These are phyloP conservation scores for Polydrusus tereticollis DNA, from an alignment of 2,888 invertebrate genomes.

Conservation along the genomic window DNA sequence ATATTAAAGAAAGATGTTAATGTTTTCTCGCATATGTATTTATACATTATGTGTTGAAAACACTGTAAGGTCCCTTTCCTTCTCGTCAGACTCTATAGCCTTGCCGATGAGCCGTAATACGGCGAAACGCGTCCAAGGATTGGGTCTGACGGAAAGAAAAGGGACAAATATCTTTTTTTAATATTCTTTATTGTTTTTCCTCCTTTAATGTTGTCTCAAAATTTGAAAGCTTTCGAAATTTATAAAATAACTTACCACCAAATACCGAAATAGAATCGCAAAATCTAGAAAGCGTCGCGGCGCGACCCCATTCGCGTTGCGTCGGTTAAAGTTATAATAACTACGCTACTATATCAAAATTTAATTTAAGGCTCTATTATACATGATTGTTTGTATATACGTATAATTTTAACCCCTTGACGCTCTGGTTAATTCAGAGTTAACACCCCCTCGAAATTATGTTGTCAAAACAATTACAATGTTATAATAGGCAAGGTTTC, in stretches of 20 bases:
- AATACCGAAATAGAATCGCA: neutral
- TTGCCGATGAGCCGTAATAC: too few relatives aligned
- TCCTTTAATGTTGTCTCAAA: too few relatives aligned
- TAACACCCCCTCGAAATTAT: neutral
- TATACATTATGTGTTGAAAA: too few relatives aligned
- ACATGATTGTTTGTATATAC: neutral
- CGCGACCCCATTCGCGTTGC: neutral
- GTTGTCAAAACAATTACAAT: neutral
- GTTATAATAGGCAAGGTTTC: neutral
- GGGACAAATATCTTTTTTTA: too few relatives aligned
- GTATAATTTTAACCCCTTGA: neutral
- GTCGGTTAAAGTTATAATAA: neutral
- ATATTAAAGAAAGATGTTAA: too few relatives aligned
- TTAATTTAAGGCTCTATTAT: neutral
- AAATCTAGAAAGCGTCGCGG: neutral
- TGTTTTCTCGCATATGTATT: too few relatives aligned
- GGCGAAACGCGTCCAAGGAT: too few relatives aligned
- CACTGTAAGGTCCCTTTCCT: too few relatives aligned
- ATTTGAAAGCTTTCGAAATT: too few relatives aligned
- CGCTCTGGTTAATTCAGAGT: neutral
- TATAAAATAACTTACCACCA: neutral
- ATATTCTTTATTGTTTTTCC: too few relatives aligned
- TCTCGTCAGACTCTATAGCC: too few relatives aligned
- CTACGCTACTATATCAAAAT: neutral
- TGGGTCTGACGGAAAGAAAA: too few relatives aligned